These are phyloP conservation scores for Bombyx mandarina DNA, from an alignment of 1,140 invertebrate genomes.

Conservation along the genomic window DNA sequence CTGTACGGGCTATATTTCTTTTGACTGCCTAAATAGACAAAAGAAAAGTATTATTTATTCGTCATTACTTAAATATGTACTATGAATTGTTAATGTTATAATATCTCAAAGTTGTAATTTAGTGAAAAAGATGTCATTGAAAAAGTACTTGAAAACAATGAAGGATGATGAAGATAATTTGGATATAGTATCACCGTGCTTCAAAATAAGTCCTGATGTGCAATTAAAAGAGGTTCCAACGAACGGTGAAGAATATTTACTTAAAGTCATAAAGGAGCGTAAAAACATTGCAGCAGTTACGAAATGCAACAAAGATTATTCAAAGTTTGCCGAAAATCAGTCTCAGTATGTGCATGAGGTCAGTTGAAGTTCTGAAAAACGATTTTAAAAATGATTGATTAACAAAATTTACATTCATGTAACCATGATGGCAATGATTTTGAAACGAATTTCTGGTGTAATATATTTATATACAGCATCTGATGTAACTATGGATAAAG, in stretches of 20 bases:
- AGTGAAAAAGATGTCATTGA: constrained; percentile 15
- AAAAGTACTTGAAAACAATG: constrained; percentile 19
- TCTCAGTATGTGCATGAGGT: constrained; percentile 47
- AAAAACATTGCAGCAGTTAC: constrained; percentile 34
- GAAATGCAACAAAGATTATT: constrained; percentile 39
- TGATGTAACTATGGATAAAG: no score
- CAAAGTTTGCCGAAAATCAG: constrained; percentile 44
- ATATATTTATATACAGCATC: no score
- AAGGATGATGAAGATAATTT: constrained; percentile 25
- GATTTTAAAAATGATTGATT: no score
- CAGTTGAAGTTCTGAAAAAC: constrained; percentile 7
- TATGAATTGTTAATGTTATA: no score
- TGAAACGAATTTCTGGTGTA: no score
- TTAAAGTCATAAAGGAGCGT: constrained; percentile 52
- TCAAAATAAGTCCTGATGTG: constrained; percentile 38
- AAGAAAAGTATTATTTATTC: no score
- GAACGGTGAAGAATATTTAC: constrained; percentile 52
- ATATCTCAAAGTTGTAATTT: no score
- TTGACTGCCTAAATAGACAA: no score
- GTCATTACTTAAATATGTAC: no score
- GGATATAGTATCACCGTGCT: constrained; percentile 29
- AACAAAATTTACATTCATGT: no score
- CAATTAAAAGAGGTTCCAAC: constrained; percentile 45
- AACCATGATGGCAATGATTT: no score
- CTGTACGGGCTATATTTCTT: no score